Base-by-base conservation (phyloP, 2,113 vertebrate species). In the Lipotes vexillifer region DNA sequence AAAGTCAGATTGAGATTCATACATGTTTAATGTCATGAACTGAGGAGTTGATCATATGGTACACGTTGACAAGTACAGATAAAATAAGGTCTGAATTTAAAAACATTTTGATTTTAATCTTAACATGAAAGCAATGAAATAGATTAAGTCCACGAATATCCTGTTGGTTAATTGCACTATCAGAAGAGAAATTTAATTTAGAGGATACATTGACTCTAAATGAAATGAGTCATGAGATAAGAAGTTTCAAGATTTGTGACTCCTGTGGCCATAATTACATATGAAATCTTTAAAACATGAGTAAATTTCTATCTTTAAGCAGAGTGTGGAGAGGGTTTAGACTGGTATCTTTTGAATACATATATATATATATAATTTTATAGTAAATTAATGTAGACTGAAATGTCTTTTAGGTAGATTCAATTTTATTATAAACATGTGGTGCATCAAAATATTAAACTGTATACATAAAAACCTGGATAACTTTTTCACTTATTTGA, bases 131-230 rank as follows among this genome's bases (percentile, higher is more conserved):
- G 21, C 61, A 95, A 29, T 69, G 4, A 90, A 38, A 33, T 33
- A 90, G 25, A 84, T 49, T 52, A 82, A 83, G 13, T 80, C 8
- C 1, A 44, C 17, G 68, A 77, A 52, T n/a, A 36, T n/a, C 8
- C 6, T 63, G 0, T 49, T 93, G 29, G 14, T 74, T 75, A 89
- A 12, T 8, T 92, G 14, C 5, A 72, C 46, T 41, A 33, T 83
- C 33, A 68, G 55, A 96, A 82, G 15, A 71, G 13, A 68, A 68
- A 78, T 78, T 96, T 94, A 74, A 90, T 85, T 93, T 71, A 81
- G 57, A 83, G 27, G n/a, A 38, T 78, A 44, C 0, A 66, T 0
- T 80, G 29, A 72, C 3, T 80, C 23, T 89, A 82, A 72, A 63
- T 72, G n/a, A 66, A 89, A 89, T 82, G n/a, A 82, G 27, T 74